phyloP scores from a whole-genome alignment of 2,888 invertebrate species.

The Dryomyza anilis region DNA sequence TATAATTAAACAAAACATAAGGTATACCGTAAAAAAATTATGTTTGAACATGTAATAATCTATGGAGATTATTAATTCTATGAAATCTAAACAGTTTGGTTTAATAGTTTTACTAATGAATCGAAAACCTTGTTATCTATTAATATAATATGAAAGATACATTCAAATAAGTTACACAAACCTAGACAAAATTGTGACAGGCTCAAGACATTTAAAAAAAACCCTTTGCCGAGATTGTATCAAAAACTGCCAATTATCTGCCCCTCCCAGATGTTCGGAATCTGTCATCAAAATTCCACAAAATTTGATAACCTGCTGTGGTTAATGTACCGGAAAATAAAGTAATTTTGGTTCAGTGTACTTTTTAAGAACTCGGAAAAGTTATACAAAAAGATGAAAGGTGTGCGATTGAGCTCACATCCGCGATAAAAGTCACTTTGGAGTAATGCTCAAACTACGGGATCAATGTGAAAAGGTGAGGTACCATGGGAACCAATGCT shows the following conservation, averaged over 20 bases:
- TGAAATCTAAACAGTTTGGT: no score
- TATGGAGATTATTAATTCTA: no score
- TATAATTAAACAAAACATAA: no score
- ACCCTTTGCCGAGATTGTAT: not conserved
- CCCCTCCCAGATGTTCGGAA: no score
- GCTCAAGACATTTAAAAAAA: not conserved
- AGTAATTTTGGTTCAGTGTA: not conserved
- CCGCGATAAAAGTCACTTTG: not conserved
- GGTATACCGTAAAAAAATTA: no score
- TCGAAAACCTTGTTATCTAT: no score
- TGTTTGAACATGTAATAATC: no score
- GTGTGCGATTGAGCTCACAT: conserved; percentile 6
- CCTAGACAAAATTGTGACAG: no score
- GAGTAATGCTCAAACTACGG: not conserved
- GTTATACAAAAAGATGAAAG: not conserved
- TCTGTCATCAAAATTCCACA: no score
- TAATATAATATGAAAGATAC: no score
- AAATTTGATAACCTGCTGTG: not conserved
- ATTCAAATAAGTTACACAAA: no score
- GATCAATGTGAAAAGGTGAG: not conserved
- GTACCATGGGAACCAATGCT: conserved; percentile 29
- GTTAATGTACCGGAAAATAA: not conserved
- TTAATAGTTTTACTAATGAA: no score
- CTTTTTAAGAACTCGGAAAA: not conserved
- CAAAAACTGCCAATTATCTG: not conserved